Percentiles rank a stretch among this genome's conserved stretches.
phyloP scores from a whole-genome alignment of 2,113 vertebrate genomes.

The Silurus meridionalis region DNA sequence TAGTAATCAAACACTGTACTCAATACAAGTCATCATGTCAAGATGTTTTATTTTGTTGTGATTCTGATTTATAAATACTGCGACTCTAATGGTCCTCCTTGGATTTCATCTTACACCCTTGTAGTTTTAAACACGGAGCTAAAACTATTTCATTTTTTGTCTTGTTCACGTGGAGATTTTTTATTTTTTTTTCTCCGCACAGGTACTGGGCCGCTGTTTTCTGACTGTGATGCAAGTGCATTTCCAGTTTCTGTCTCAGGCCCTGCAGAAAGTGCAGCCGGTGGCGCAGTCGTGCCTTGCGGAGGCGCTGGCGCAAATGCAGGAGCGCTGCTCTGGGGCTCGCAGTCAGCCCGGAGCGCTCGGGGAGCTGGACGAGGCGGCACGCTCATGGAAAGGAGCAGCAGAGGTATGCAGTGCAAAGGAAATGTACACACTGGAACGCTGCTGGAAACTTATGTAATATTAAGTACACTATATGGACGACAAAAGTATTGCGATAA shows the following conservation, averaged over 20 bases:
- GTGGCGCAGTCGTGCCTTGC: conserved; percentile 94
- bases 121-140: not conserved
- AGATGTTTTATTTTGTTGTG: not conserved
- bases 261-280: conserved; percentile 94
- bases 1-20: not conserved
- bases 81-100: not conserved
- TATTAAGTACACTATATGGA: no score
- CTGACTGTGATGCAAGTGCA: conserved; percentile 98
- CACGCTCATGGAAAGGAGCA: conserved; percentile 91
- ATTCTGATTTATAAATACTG: not conserved
- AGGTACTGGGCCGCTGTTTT: conserved; percentile 97
- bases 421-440: no score
- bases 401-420: conserved; percentile 80
- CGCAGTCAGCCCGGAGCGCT: conserved; percentile 75
- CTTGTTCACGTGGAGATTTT: not conserved
- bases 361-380: conserved; percentile 87
- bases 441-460: not conserved
- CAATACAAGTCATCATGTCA: not conserved
- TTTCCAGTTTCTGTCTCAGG: conserved; percentile 97
- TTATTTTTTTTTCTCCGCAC: conserved; percentile 47
- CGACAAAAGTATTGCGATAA: not conserved
- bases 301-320: conserved; percentile 83
- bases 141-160: not conserved
- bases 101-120: not conserved
- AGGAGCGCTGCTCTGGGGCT: conserved; percentile 80